Evolutionary conservation across 2,113 vertebrate genomes (phyloP).

Genomic region (Buteo buteo): DNA sequence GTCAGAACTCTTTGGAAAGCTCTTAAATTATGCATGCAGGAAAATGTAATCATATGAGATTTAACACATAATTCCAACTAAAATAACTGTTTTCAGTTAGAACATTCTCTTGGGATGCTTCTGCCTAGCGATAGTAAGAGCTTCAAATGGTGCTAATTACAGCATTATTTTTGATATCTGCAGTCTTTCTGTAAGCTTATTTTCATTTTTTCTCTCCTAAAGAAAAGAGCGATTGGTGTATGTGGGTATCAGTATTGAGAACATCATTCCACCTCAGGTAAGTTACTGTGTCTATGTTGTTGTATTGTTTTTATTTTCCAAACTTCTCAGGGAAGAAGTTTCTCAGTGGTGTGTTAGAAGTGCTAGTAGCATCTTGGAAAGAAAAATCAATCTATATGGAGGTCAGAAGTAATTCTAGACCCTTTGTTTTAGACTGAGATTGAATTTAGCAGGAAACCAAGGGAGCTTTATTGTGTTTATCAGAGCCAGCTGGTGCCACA

Average conservation of each 20-base stretch:
- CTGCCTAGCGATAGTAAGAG: not conserved
- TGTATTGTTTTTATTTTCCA: not conserved
- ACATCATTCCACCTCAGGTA: constrained; percentile 96
- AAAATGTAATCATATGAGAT: not conserved
- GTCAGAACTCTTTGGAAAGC: not conserved
- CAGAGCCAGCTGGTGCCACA: not conserved
- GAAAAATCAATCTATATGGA: not conserved
- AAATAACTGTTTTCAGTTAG: not conserved
- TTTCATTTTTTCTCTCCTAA: constrained; percentile 48
- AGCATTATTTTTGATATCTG: not conserved
- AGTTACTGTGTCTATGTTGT: not conserved
- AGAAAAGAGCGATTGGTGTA: constrained; percentile 96
- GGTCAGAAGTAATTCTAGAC: not conserved
- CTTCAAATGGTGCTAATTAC: not conserved
- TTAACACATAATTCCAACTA: not conserved
- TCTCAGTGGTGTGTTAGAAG: not conserved
- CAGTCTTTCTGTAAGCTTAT: not conserved
- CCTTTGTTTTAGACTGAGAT: not conserved
- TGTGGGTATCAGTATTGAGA: constrained; percentile 97
- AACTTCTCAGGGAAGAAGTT: not conserved
- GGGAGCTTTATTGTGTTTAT: not conserved
- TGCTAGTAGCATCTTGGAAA: not conserved
- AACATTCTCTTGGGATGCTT: not conserved
- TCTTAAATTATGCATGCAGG: not conserved
- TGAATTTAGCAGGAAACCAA: not conserved